Conservation (phyloP, 2,888 invertebrate species). For the Gortyna flavago region DNA sequence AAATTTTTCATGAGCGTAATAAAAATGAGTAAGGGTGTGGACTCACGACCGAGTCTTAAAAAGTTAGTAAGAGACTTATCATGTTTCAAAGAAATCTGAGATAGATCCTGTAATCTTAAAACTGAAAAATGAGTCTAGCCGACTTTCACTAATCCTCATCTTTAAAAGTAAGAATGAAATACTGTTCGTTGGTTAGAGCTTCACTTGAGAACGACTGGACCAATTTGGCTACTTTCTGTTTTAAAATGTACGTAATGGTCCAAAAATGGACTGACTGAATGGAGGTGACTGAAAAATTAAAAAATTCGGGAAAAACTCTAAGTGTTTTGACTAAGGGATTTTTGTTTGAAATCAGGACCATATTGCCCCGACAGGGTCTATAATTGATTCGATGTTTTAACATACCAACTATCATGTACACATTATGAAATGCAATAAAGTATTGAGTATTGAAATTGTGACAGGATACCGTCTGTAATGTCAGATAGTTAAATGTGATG, state of each 20-base stretch:
- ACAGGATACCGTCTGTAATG: neutral
- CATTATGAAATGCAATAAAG: too few relatives aligned
- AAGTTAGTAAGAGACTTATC: neutral
- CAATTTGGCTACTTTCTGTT: neutral
- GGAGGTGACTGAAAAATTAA: neutral
- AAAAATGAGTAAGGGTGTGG: slow-evolving; percentile 62
- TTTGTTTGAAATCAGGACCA: neutral
- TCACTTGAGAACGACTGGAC: neutral
- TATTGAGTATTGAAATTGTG: neutral
- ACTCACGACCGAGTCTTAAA: neutral
- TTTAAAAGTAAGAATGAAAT: neutral
- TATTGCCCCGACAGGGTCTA: too few relatives aligned
- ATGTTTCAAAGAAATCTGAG: neutral
- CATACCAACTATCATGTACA: too few relatives aligned
- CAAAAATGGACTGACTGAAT: too few relatives aligned
- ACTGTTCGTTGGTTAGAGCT: neutral
- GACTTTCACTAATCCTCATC: too few relatives aligned
- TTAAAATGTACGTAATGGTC: neutral
- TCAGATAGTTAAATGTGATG: neutral
- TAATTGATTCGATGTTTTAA: too few relatives aligned
- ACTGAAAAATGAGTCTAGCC: too few relatives aligned
- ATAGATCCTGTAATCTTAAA: neutral
- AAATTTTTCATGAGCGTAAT: slow-evolving; percentile 72
- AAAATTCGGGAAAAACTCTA: neutral
- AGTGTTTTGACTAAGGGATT: too few relatives aligned